Evolutionary conservation across 2,113 vertebrate species (phyloP).

Genomic region (Hiodon tergisus): DNA sequence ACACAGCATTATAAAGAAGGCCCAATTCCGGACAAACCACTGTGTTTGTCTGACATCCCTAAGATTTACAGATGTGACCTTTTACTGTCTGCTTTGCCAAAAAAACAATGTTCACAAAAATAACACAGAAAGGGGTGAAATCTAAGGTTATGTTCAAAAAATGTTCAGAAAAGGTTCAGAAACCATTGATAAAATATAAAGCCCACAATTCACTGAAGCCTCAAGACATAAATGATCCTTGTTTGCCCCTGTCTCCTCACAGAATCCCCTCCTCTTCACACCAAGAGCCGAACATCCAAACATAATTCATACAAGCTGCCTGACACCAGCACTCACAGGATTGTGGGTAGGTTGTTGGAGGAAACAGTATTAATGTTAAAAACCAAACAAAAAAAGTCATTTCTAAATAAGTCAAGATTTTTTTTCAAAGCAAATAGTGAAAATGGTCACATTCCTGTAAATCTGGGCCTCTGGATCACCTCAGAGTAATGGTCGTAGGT

Average conservation of each 20-base stretch:
- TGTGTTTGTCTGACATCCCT: neutral
- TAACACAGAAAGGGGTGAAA: neutral
- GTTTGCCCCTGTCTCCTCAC: conserved; percentile 65
- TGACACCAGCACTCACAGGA: conserved; percentile 66
- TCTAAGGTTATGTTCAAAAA: conserved; percentile 1
- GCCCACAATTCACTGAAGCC: neutral
- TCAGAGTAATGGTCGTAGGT: neutral
- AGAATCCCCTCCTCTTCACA: conserved; percentile 59
- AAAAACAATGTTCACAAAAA: conserved; percentile 1
- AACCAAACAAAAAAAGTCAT: neutral
- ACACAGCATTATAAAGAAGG: neutral
- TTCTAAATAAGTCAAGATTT: neutral
- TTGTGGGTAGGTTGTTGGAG: conserved; percentile 65
- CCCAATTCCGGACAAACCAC: neutral
- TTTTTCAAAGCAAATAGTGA: conserved; percentile 12
- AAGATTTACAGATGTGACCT: conserved; percentile 54
- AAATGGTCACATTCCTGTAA: conserved; percentile 19
- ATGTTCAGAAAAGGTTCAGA: neutral
- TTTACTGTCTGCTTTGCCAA: conserved; percentile 57
- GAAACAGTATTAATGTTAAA: conserved; percentile 14
- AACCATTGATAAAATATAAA: neutral
- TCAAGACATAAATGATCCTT: conserved; percentile 42
- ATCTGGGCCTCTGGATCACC: neutral
- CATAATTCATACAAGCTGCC: conserved; percentile 59
- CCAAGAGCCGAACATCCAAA: conserved; percentile 63